phyloP scores from a whole-genome alignment of 35 echinoderm and acorn worm species.

The Holothuria glaberrima region DNA sequence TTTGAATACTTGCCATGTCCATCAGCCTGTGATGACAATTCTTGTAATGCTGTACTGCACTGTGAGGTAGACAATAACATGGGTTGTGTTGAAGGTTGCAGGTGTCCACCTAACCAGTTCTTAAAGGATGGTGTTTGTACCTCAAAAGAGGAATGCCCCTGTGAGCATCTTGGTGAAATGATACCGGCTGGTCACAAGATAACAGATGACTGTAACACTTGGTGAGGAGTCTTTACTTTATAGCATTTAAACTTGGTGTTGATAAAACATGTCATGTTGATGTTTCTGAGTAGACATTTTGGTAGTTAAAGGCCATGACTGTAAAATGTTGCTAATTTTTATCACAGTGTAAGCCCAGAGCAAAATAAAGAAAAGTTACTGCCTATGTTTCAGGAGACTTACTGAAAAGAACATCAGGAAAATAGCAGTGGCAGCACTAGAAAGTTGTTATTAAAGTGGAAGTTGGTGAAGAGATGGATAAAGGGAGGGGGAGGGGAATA shows the following conservation, averaged over 20 bases:
- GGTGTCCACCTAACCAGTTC: slow-evolving; percentile 65
- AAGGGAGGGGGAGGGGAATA: too few species aligned
- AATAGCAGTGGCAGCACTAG: too few species aligned
- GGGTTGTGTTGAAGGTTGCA: slow-evolving; percentile 86
- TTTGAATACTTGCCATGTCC: slow-evolving; percentile 76
- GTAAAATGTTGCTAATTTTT: too few species aligned
- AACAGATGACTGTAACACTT: slow-evolving; percentile 77
- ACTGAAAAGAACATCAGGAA: too few species aligned
- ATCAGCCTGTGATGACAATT: slow-evolving; percentile 69
- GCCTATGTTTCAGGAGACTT: too few species aligned
- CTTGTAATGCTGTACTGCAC: slow-evolving; percentile 51
- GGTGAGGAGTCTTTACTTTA: slow-evolving; percentile 44
- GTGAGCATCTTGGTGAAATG: slow-evolving; percentile 63
- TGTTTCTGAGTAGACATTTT: too few species aligned
- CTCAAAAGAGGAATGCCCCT: slow-evolving; percentile 67
- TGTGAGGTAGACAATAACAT: slow-evolving; percentile 70
- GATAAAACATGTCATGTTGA: too few species aligned
- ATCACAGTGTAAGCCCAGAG: too few species aligned
- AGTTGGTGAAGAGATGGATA: too few species aligned
- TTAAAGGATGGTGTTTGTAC: slow-evolving; percentile 67
- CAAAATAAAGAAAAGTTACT: too few species aligned
- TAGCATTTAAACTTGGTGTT: not conserved
- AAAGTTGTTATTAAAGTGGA: too few species aligned
- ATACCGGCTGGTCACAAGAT: slow-evolving; percentile 63
- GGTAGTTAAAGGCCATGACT: too few species aligned